Evolutionary conservation across 2,888 invertebrate species (phyloP).

Genomic region (Pammene aurita): DNA sequence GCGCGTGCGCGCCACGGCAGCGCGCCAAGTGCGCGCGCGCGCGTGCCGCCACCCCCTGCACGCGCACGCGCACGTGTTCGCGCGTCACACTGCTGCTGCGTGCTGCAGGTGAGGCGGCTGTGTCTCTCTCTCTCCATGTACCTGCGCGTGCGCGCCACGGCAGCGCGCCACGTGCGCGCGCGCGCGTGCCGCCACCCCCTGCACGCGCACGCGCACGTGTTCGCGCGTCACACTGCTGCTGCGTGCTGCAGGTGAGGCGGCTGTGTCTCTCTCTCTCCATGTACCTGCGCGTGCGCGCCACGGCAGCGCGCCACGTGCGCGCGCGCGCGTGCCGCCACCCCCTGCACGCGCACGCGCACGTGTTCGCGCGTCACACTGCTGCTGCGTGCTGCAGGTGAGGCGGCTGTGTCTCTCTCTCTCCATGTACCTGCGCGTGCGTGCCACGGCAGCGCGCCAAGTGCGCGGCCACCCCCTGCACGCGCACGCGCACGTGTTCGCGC

Average conservation of each 20-base stretch:
- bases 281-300: slow-evolving; percentile 93
- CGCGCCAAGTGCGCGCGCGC: slow-evolving; percentile 92
- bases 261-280: slow-evolving; percentile 84
- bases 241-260: slow-evolving; percentile 5
- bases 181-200: slow-evolving; percentile 87
- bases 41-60: slow-evolving; percentile 86
- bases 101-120: slow-evolving; percentile 1
- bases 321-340: slow-evolving; percentile 87
- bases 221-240: slow-evolving; percentile 7
- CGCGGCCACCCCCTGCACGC: slow-evolving; percentile 88
- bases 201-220: slow-evolving; percentile 22
- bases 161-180: slow-evolving; percentile 93
- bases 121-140: slow-evolving; percentile 88
- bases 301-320: slow-evolving; percentile 95
- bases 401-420: not conserved
- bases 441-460: too few relatives aligned
- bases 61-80: slow-evolving; percentile 22
- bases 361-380: slow-evolving; percentile 9
- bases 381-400: slow-evolving; percentile 8
- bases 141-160: slow-evolving; percentile 93
- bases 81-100: slow-evolving; percentile 1
- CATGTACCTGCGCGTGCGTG: too few relatives aligned
- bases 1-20: slow-evolving; percentile 94
- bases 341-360: slow-evolving; percentile 52
- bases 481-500: slow-evolving; percentile 21